A percentile compares a stretch with the other conserved stretches of the same genome.
These are phyloP conservation scores for Microctenopoma lineatum DNA, from an alignment of 2,797 vertebrate species.

Conservation along the genomic window DNA sequence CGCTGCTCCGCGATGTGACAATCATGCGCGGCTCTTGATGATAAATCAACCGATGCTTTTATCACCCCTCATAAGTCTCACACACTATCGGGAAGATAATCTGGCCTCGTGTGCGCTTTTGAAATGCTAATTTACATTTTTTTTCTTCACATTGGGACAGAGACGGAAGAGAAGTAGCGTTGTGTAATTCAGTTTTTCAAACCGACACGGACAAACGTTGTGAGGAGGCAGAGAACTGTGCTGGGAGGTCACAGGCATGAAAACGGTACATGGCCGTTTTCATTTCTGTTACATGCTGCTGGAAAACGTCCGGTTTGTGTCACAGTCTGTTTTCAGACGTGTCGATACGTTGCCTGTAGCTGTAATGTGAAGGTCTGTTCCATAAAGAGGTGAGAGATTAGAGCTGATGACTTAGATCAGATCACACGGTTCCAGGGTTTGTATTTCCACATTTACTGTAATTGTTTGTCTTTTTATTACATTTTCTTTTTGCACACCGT, in stretches of 20 bases:
- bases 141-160: background rate
- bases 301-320: background rate
- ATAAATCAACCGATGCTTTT: background rate
- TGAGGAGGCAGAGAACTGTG: background rate
- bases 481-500: no score
- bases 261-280: background rate
- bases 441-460: no score
- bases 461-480: no score
- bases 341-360: no score
- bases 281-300: background rate
- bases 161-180: background rate
- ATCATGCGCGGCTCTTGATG: background rate
- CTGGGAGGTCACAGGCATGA: background rate
- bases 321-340: background rate
- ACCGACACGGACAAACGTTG: background rate
- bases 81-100: background rate
- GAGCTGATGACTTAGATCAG: no score
- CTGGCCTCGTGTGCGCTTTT: background rate
- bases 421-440: no score
- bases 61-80: background rate
- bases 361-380: no score
- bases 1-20: background rate
- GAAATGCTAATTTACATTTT: background rate
- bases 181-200: conserved; percentile 9
- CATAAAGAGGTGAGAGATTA: no score